Evolutionary conservation across 2,888 invertebrate species (phyloP).

Genomic region (Acanthosoma haemorrhoidale): DNA sequence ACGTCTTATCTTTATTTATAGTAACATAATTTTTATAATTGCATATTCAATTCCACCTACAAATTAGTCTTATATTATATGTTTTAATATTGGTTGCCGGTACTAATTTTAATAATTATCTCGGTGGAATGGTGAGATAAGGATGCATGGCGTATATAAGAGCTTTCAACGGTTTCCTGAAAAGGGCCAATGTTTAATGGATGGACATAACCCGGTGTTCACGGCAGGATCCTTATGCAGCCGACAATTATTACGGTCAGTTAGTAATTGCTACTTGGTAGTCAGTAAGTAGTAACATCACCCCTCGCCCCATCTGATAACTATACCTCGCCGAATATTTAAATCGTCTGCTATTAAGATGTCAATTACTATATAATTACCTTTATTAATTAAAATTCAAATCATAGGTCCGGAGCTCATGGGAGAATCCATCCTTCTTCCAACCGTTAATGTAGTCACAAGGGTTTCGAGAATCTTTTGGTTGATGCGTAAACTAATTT

Average conservation of each 20-base stretch:
- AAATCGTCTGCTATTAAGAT: constrained; percentile 25
- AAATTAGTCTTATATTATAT: no score
- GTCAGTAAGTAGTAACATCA: background rate
- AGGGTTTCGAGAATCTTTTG: background rate
- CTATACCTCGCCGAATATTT: constrained; percentile 1
- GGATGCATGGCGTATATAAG: constrained; percentile 4
- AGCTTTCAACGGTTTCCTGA: constrained; percentile 7
- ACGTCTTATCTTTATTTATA: no score
- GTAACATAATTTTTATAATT: no score
- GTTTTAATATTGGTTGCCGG: no score
- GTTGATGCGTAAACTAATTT: background rate
- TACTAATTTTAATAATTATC: no score
- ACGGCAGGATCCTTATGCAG: constrained; percentile 2
- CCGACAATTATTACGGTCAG: constrained; percentile 9
- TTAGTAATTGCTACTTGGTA: constrained; percentile 6
- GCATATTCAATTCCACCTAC: no score
- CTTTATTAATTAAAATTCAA: constrained; percentile 23
- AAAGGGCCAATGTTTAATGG: constrained; percentile 1
- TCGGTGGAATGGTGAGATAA: no score
- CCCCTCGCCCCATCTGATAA: constrained; percentile 13
- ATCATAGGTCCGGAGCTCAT: background rate
- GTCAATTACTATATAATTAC: constrained; percentile 26
- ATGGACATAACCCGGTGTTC: no score
- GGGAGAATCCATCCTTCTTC: background rate
- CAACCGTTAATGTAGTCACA: background rate